Conservation (phyloP, 2,113 vertebrate genomes). For the Collichthys lucidus region DNA sequence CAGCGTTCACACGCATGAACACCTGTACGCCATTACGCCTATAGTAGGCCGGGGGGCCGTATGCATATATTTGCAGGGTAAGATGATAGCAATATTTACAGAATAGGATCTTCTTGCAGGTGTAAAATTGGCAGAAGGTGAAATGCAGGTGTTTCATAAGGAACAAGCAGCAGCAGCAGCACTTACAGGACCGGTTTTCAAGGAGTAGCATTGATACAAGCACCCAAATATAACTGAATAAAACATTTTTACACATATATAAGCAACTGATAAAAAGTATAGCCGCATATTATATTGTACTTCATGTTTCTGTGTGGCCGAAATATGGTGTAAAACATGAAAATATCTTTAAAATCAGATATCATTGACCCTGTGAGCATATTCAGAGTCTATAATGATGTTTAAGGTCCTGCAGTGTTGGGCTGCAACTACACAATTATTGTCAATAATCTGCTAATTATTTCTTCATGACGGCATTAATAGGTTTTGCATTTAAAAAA, state of each 20-base stretch:
- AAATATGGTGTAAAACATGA: not conserved
- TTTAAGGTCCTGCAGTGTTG: not conserved
- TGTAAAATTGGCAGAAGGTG: conserved; percentile 4
- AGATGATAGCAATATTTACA: not conserved
- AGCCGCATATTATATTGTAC: too few species aligned
- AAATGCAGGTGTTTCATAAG: conserved; percentile 20
- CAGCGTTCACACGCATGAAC: conserved; percentile 29
- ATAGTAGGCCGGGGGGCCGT: not conserved
- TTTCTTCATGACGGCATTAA: not conserved
- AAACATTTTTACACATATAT: not conserved
- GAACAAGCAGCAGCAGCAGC: not conserved
- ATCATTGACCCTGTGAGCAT: not conserved
- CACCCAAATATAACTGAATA: not conserved
- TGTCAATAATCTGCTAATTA: not conserved
- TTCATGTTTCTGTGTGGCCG: not conserved
- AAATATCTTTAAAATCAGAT: not conserved
- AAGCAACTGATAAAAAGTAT: not conserved
- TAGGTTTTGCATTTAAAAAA: not conserved
- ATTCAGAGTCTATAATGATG: not conserved
- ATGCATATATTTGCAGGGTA: conserved; percentile 8
- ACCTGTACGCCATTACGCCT: conserved; percentile 36
- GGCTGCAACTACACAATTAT: not conserved
- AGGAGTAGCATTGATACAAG: not conserved
- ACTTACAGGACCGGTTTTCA: not conserved
- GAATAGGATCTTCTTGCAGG: conserved; percentile 28